These are phyloP conservation scores for Neoscelio sp. DNA, from an alignment of 2,888 invertebrate species.

Conservation along the genomic window DNA sequence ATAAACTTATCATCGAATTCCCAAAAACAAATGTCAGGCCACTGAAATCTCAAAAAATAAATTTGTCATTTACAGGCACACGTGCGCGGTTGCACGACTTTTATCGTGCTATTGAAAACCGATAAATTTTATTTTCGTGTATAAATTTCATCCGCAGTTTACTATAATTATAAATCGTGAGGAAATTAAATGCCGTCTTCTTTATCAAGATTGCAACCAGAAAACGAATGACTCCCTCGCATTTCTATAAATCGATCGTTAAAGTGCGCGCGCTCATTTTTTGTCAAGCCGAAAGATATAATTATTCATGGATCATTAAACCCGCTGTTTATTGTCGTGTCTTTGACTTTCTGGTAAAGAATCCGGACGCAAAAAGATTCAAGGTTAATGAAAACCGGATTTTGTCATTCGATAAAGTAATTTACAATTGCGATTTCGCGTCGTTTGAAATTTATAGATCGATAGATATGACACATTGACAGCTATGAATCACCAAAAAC, in stretches of 20 bases:
- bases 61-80: too few species aligned
- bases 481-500: too few species aligned
- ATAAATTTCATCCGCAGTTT: conserved; percentile 14
- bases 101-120: neutral
- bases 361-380: conserved; percentile 25
- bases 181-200: neutral
- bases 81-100: neutral
- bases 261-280: neutral
- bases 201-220: conserved; percentile 12
- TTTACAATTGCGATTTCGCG: conserved; percentile 29
- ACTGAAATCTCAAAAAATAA: too few species aligned
- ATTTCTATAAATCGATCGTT: conserved; percentile 34
- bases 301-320: conserved; percentile 50
- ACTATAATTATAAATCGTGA: conserved; percentile 3
- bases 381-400: conserved; percentile 46
- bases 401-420: conserved; percentile 44
- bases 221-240: conserved; percentile 12
- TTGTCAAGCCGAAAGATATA: neutral
- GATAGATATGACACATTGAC: too few species aligned
- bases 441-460: too few species aligned
- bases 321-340: conserved; percentile 33
- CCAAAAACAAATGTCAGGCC: too few species aligned
- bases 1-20: too few species aligned
- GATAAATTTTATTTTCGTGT: conserved; percentile 7
- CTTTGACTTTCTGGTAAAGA: conserved; percentile 23